Conservation (phyloP, 1,140 invertebrate genomes). For the Orius laevigatus region DNA sequence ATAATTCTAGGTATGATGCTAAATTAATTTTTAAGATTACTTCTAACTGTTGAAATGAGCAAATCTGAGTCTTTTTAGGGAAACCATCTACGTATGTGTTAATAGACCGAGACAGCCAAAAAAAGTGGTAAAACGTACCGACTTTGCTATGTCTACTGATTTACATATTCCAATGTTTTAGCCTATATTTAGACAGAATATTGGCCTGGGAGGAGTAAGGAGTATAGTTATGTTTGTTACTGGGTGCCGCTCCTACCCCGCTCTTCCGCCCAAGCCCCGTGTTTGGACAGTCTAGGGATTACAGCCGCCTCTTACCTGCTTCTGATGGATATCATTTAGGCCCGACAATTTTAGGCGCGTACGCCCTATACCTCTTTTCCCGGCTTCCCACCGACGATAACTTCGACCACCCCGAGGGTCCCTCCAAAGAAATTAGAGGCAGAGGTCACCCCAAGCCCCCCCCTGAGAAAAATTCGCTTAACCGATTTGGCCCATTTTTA, state of each 20-base stretch:
- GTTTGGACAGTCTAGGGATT: constrained; percentile 9
- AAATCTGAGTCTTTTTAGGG: no score
- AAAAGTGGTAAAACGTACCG: no score
- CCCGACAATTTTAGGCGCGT: background rate
- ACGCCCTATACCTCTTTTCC: background rate
- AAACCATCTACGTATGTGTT: no score
- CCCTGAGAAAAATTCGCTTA: background rate
- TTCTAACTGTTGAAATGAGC: no score
- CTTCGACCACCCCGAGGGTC: background rate
- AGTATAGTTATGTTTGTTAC: constrained; percentile 4
- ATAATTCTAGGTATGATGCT: no score
- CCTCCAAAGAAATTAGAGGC: background rate
- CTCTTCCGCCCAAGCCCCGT: background rate
- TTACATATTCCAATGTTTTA: constrained; percentile 11
- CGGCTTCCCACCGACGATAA: background rate
- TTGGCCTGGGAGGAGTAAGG: background rate
- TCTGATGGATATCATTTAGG: constrained; percentile 9
- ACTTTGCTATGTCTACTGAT: background rate
- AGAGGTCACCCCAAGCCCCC: background rate
- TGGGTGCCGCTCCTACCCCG: background rate
- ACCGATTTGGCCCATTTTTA: no score
- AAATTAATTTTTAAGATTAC: no score
- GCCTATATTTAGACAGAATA: constrained; percentile 15
- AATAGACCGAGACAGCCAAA: no score
- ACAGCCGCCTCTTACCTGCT: background rate